Evolutionary conservation across 2,888 invertebrate genomes (phyloP).

Genomic region (Protophormia terraenovae): DNA sequence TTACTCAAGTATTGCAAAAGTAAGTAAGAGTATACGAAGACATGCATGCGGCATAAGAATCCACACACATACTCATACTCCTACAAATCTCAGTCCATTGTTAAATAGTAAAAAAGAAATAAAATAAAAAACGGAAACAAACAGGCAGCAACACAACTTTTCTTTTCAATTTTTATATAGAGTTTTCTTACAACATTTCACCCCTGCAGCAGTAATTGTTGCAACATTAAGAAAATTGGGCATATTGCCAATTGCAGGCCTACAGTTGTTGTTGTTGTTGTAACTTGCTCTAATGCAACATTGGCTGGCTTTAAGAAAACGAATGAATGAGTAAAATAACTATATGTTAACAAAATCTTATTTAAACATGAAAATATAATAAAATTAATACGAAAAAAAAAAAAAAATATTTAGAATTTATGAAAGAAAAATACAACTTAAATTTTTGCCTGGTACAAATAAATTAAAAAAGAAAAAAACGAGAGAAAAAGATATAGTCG

Average conservation of each 20-base stretch:
- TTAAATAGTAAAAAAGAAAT: conserved; percentile 37
- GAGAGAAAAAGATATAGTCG: too few species aligned
- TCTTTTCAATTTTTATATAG: conserved; percentile 9
- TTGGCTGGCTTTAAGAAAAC: conserved; percentile 6
- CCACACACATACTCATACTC: too few species aligned
- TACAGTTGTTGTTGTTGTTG: conserved; percentile 5
- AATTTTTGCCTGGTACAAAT: conserved; percentile 24
- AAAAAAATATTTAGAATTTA: background rate
- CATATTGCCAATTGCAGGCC: conserved; percentile 64
- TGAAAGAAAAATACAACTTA: conserved; percentile 23
- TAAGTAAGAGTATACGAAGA: conserved; percentile 13
- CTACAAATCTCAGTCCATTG: conserved; percentile 45
- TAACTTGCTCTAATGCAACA: conserved; percentile 1
- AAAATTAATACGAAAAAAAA: background rate
- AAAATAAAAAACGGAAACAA: conserved; percentile 27
- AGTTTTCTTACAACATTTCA: conserved; percentile 18
- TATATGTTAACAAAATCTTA: conserved; percentile 51
- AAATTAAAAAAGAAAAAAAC: too few species aligned
- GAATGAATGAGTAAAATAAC: background rate
- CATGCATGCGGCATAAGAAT: background rate
- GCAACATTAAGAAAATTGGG: conserved; percentile 51
- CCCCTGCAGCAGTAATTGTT: conserved; percentile 56
- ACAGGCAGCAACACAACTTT: conserved; percentile 20
- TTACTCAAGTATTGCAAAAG: conserved; percentile 30
- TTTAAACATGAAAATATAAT: conserved; percentile 17